Percentiles rank a stretch among this genome's conserved stretches.
Conservation (phyloP, 2,113 vertebrate genomes). For the Petromus typicus region DNA sequence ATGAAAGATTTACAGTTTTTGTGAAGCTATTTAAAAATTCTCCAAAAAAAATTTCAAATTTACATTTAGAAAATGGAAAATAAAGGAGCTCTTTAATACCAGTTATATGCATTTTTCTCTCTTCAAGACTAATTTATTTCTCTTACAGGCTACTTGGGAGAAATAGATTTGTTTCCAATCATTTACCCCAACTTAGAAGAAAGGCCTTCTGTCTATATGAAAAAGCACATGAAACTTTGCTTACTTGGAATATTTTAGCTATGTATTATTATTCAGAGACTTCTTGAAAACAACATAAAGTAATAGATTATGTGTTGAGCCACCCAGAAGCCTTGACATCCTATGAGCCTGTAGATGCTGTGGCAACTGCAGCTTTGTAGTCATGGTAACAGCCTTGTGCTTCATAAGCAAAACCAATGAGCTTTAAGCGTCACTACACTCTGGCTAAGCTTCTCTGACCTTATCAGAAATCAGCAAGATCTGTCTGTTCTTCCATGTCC, state of each 20-base stretch:
- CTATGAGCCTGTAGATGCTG: slow-evolving; percentile 81
- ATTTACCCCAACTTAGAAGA: slow-evolving; percentile 13
- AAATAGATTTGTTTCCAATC: slow-evolving; percentile 49
- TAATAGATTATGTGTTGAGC: slow-evolving; percentile 77
- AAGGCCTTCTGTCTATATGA: background rate
- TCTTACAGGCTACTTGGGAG: background rate
- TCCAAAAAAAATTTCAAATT: background rate
- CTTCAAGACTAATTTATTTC: background rate
- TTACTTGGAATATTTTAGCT: slow-evolving; percentile 60
- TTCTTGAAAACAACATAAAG: slow-evolving; percentile 78
- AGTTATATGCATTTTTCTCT: background rate
- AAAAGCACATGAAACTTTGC: slow-evolving; percentile 48
- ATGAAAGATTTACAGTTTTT: slow-evolving; percentile 3
- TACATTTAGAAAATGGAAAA: background rate
- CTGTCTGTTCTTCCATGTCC: slow-evolving; percentile 80
- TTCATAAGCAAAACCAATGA: slow-evolving; percentile 87
- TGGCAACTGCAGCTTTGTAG: slow-evolving; percentile 88
- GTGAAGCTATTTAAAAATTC: background rate
- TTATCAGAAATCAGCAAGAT: slow-evolving; percentile 86
- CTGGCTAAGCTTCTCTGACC: slow-evolving; percentile 87
- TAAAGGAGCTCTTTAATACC: background rate
- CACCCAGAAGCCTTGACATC: slow-evolving; percentile 86
- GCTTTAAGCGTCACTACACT: slow-evolving; percentile 86
- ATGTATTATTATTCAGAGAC: slow-evolving; percentile 60
- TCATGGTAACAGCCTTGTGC: slow-evolving; percentile 89